phyloP scores from a whole-genome alignment of 2,797 vertebrate genomes.

The Gymnoscopelus braueri region DNA sequence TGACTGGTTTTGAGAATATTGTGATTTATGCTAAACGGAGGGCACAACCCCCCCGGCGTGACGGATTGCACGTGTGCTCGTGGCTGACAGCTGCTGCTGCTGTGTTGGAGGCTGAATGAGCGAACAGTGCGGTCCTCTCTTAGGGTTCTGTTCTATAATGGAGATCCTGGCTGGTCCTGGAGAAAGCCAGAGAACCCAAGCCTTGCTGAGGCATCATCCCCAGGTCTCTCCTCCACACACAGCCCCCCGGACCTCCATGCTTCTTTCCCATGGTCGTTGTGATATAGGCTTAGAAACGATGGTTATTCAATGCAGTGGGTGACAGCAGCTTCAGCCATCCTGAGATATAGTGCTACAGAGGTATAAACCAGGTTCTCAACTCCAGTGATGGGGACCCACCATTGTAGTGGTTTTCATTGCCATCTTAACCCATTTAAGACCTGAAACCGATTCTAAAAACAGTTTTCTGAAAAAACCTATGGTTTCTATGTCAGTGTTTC shows the following conservation, averaged over 20 bases:
- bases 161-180: neutral
- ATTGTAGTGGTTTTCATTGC: too few species aligned
- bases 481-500: too few species aligned
- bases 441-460: too few species aligned
- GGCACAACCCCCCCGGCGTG: neutral
- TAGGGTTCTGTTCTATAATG: neutral
- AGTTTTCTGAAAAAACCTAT: too few species aligned
- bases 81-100: constrained; percentile 10
- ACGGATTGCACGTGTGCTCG: neutral
- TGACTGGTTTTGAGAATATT: neutral
- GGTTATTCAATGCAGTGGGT: neutral
- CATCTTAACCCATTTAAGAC: too few species aligned
- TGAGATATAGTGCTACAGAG: neutral
- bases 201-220: neutral
- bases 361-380: too few species aligned
- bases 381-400: neutral
- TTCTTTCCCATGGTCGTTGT: neutral
- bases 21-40: neutral
- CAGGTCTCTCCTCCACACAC: neutral
- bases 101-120: neutral
- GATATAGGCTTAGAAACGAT: neutral
- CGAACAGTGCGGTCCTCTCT: neutral
- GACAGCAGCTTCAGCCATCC: neutral
- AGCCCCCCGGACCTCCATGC: neutral
- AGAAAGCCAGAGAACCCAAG: neutral